Base-by-base conservation (phyloP, 2,888 invertebrate genomes). In the Plemyria rubiginata region DNA sequence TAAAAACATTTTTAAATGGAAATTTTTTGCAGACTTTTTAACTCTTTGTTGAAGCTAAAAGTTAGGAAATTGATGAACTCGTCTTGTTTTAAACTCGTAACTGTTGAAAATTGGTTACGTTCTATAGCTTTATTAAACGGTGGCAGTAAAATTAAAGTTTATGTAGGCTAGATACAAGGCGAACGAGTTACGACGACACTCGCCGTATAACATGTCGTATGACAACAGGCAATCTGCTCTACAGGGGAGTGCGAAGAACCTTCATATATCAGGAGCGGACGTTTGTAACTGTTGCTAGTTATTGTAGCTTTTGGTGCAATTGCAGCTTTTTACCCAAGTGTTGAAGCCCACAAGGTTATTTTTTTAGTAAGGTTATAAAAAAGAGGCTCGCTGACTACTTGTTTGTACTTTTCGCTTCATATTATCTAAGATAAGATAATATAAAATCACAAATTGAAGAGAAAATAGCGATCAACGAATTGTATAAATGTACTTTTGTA, bases 151-250 rank as follows among this genome's bases (percentile, higher is more conserved):
- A 45, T 43, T 40, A 43, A 60, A 54, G 49, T 54, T 54, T 54
- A 60, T 54, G 36, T 49, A 49, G 51, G 43, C 51, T 51, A 43
- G 45, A 16, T 54, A 46, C 48, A 55, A 16, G 45, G 40, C 13
- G 28, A 51, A 28, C 45, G 32, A 54, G 54, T 60, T 54, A 54
- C 50, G 54, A 54, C 43, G 13, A 49, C 41, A 60, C 41, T 40
- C 28, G 54, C 50, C 41, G 11, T 60, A 59, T 53, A 54, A 50
- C 54, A 54, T 22, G 50, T 54, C 60, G 36, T 60, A 50, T 50
- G 60, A 60, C 54, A 60, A 50, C 52, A 43, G 28, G 28, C 60
- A 54, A 60, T 60, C 45, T 60, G 60, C 22, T 60, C 54, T 49
- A 49, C 16, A 22, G 36, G 45, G 45, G 15, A 16, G 36, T 11